These are phyloP conservation scores for Punctoribates punctum DNA, from an alignment of 2,888 invertebrate genomes.

Conservation along the genomic window DNA sequence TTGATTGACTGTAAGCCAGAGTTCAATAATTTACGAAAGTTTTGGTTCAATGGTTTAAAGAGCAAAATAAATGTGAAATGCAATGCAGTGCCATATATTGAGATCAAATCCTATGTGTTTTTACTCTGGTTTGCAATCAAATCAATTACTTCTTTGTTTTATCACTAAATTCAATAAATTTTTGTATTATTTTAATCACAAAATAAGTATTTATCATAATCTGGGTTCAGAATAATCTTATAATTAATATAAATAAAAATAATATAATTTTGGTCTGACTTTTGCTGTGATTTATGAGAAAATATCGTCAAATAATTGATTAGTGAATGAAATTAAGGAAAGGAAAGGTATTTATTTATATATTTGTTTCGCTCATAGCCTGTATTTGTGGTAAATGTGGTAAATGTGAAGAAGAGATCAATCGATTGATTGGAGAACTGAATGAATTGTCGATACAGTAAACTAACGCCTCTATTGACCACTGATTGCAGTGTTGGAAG, in stretches of 20 bases:
- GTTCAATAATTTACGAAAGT: background rate
- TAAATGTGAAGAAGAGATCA: background rate
- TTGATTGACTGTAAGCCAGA: background rate
- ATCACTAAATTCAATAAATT: background rate
- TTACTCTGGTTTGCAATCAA: background rate
- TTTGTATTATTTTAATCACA: background rate
- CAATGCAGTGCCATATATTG: conserved; percentile 13
- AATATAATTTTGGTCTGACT: too few species aligned
- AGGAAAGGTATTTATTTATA: background rate
- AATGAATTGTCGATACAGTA: conserved; percentile 24
- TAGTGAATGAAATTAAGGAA: background rate
- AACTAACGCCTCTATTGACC: conserved; percentile 3
- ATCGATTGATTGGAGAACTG: background rate
- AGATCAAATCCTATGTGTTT: background rate
- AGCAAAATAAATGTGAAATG: background rate
- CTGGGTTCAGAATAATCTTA: too few species aligned
- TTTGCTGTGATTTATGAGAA: too few species aligned
- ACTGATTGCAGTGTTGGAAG: background rate
- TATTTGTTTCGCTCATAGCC: background rate
- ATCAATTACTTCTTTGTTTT: background rate
- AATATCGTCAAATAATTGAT: too few species aligned
- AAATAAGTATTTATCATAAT: background rate
- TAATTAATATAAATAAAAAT: too few species aligned
- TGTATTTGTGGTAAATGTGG: too few species aligned
- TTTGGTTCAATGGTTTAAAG: conserved; percentile 6